phyloP scores from a whole-genome alignment of 2,888 invertebrate species.

The Xestia sexstrigata region DNA sequence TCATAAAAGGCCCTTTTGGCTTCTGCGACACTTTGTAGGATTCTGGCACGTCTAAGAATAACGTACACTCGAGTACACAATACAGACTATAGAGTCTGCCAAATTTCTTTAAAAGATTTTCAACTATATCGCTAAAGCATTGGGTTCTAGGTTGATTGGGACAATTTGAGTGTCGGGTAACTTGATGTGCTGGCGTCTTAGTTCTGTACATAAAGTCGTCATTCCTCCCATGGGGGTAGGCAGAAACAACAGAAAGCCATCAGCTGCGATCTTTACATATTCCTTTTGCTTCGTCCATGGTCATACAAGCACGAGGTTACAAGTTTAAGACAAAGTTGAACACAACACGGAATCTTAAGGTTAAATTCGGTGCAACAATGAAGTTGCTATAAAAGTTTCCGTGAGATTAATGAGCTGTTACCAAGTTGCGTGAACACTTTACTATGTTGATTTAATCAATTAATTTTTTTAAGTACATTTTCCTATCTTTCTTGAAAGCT shows the following conservation, averaged over 20 bases:
- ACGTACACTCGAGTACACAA: neutral
- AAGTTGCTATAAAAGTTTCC: neutral
- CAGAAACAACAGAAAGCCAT: neutral
- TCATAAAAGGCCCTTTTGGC: constrained; percentile 75
- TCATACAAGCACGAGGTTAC: neutral
- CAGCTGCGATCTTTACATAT: neutral
- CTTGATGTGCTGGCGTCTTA: too few species aligned
- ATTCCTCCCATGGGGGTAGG: neutral
- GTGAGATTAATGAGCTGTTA: constrained; percentile 2
- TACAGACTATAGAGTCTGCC: too few species aligned
- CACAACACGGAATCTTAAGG: neutral
- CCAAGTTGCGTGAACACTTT: neutral
- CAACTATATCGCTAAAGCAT: too few species aligned
- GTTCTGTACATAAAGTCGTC: neutral
- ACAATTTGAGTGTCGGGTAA: too few species aligned
- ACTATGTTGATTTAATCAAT: neutral
- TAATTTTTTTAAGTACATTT: neutral
- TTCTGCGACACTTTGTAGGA: constrained; percentile 71
- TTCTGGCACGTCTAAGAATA: constrained; percentile 47
- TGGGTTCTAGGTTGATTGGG: too few species aligned
- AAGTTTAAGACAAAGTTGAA: neutral
- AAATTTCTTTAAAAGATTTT: too few species aligned
- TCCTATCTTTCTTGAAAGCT: neutral
- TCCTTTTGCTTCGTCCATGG: neutral
- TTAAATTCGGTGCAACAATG: neutral